These are phyloP conservation scores for Hirudinaria manillensis DNA, from an alignment of 2,888 invertebrate species.

Conservation along the genomic window DNA sequence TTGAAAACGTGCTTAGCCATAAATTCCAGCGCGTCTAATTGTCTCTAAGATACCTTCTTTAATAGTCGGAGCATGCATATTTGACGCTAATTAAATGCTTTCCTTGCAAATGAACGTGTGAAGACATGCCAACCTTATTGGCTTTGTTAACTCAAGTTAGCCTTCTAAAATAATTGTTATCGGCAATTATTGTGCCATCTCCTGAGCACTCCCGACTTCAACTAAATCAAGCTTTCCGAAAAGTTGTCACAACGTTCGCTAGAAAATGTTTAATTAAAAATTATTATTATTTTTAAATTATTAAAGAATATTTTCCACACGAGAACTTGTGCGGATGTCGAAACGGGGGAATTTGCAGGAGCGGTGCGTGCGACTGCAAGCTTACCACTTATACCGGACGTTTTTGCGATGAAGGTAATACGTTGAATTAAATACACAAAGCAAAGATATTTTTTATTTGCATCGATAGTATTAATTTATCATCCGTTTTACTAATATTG, in stretches of 20 bases:
- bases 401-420: neutral
- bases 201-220: no score
- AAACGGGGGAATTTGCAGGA: neutral
- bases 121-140: slow-evolving; percentile 11
- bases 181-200: neutral
- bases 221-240: no score
- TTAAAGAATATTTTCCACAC: neutral
- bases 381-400: neutral
- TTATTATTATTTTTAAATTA: neutral
- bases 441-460: neutral
- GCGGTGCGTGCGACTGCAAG: neutral
- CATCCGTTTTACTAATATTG: no score
- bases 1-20: slow-evolving; percentile 7
- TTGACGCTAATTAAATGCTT: slow-evolving; percentile 18
- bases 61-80: slow-evolving; percentile 18
- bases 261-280: neutral
- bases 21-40: slow-evolving; percentile 15
- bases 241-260: no score
- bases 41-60: slow-evolving; percentile 15
- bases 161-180: slow-evolving; percentile 1
- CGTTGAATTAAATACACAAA: neutral
- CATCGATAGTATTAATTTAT: no score
- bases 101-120: slow-evolving; percentile 15
- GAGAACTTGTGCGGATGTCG: neutral
- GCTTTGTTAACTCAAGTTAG: slow-evolving; percentile 7